A percentile compares a stretch with the other conserved stretches of the same genome.
These are phyloP conservation scores for Drosophila borborema DNA, from an alignment of 2,888 invertebrate species.

Conservation along the genomic window DNA sequence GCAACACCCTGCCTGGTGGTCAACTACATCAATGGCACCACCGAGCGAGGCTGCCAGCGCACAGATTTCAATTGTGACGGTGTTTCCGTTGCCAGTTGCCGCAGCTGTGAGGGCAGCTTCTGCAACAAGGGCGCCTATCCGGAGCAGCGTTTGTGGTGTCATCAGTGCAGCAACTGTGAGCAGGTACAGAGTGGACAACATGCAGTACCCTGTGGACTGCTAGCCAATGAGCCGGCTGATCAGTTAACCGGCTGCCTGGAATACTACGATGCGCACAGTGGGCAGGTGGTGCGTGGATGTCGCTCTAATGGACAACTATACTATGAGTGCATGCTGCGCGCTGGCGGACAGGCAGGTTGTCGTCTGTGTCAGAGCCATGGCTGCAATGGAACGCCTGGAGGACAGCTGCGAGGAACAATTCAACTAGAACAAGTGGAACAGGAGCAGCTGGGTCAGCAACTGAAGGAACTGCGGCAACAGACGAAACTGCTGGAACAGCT, in stretches of 20 bases:
- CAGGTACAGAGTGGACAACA: slow-evolving; percentile 30
- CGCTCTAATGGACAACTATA: slow-evolving; percentile 68
- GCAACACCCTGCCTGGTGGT: slow-evolving; percentile 69
- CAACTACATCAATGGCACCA: slow-evolving; percentile 62
- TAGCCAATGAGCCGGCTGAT: slow-evolving; percentile 56
- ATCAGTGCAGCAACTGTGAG: slow-evolving; percentile 73
- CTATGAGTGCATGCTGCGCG: slow-evolving; percentile 69
- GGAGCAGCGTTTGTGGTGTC: slow-evolving; percentile 71
- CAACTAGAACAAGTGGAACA: background rate
- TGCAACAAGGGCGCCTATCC: slow-evolving; percentile 80
- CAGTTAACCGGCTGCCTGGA: slow-evolving; percentile 68
- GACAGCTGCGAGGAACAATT: slow-evolving; percentile 17
- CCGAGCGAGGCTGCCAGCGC: slow-evolving; percentile 74
- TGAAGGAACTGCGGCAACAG: too few relatives aligned
- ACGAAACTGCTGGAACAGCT: background rate
- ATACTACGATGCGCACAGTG: slow-evolving; percentile 54
- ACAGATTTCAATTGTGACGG: slow-evolving; percentile 59
- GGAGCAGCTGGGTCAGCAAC: background rate
- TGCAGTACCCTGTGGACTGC: slow-evolving; percentile 57
- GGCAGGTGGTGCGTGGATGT: slow-evolving; percentile 77
- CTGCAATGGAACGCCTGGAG: slow-evolving; percentile 69
- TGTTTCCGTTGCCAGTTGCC: slow-evolving; percentile 54
- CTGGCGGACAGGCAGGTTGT: slow-evolving; percentile 50
- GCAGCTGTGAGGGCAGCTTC: slow-evolving; percentile 66
- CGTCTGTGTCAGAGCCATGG: slow-evolving; percentile 63